These are phyloP conservation scores for Troides helena DNA, from an alignment of 2,888 invertebrate genomes.

Conservation along the genomic window DNA sequence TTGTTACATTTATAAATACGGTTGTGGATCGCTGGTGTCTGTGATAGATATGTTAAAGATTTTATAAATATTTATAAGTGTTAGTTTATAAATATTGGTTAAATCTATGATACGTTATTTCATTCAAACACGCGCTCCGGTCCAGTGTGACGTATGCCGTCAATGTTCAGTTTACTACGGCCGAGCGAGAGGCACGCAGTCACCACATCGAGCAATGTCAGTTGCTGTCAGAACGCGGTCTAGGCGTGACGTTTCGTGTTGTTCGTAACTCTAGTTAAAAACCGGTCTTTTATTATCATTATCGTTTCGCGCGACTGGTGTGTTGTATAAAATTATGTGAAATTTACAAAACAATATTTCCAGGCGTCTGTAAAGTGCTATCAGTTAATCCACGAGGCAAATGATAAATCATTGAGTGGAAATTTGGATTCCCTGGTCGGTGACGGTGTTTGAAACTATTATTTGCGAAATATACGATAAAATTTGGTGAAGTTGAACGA, in stretches of 20 bases:
- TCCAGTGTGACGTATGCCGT: constrained; percentile 66
- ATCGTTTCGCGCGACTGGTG: constrained; percentile 17
- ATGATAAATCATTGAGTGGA: constrained; percentile 69
- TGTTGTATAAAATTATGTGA: constrained; percentile 25
- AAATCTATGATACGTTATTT: constrained; percentile 38
- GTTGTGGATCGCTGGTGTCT: too few relatives aligned
- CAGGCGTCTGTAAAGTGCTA: constrained; percentile 10
- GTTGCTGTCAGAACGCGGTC: constrained; percentile 59
- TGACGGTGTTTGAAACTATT: constrained; percentile 43
- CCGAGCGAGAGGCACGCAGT: constrained; percentile 39
- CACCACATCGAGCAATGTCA: constrained; percentile 42
- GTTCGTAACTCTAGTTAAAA: constrained; percentile 30
- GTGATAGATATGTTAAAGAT: too few relatives aligned
- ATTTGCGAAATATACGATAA: constrained; percentile 10
- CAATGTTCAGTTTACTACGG: constrained; percentile 55
- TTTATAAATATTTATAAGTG: background rate
- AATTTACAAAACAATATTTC: constrained; percentile 9
- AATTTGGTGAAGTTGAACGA: constrained; percentile 28
- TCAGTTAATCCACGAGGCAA: constrained; percentile 9
- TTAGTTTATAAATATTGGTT: background rate
- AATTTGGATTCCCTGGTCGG: constrained; percentile 64
- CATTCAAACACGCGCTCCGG: constrained; percentile 63
- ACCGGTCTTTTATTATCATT: constrained; percentile 23
- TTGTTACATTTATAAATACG: too few relatives aligned
- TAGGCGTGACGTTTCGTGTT: constrained; percentile 52